Percentiles rank a stretch among this genome's conserved stretches.
Conservation (phyloP, 2,113 vertebrate species). For the Dasyornis broadbenti region DNA sequence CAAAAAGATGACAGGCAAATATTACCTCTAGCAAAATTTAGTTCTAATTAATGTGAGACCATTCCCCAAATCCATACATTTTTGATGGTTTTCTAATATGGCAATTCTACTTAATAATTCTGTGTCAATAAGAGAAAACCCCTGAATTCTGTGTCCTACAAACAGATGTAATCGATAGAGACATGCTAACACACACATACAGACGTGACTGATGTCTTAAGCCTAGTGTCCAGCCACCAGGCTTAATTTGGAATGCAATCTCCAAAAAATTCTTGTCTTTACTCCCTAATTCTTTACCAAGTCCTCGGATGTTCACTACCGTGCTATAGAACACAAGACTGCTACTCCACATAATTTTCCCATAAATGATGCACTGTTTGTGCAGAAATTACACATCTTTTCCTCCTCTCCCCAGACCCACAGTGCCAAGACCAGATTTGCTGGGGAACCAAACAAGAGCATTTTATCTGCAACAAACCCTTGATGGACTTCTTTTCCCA, state of each 20-base stretch:
- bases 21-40: not conserved
- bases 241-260: not conserved
- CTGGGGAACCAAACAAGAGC: not conserved
- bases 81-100: not conserved
- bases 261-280: not conserved
- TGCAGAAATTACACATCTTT: not conserved
- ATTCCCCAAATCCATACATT: not conserved
- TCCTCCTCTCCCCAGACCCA: not conserved
- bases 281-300: not conserved
- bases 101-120: not conserved
- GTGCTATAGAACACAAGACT: fast-evolving
- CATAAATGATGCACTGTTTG: not conserved
- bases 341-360: not conserved
- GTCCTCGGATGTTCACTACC: not conserved
- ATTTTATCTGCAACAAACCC: not conserved
- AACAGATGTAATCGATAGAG: not conserved
- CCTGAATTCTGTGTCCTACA: not conserved
- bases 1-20: not conserved
- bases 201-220: not conserved
- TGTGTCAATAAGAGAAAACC: not conserved
- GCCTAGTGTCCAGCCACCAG: not conserved
- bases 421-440: not conserved
- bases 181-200: not conserved
- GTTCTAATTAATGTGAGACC: not conserved
- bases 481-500: not conserved